Evolutionary conservation across 2,888 invertebrate species (phyloP).

Genomic region (Gibbula magus): DNA sequence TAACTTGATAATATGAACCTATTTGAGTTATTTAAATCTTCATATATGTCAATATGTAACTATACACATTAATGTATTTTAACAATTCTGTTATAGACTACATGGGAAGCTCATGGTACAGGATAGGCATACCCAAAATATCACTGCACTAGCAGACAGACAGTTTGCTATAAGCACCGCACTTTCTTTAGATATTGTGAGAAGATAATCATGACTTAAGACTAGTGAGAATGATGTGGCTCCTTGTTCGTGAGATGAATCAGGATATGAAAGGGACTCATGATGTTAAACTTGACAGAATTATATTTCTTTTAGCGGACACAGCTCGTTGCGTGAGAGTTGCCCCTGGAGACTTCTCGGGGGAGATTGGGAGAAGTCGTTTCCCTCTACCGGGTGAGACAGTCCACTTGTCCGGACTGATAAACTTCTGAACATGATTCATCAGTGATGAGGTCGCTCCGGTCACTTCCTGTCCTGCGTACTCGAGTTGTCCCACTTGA

Average conservation of each 20-base stretch:
- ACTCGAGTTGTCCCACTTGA: constrained; percentile 56
- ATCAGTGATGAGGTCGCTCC: constrained; percentile 45
- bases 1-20: too few relatives aligned
- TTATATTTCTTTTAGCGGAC: background rate
- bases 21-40: too few relatives aligned
- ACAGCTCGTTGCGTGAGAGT: background rate
- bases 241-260: too few relatives aligned
- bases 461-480: constrained; percentile 50
- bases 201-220: background rate
- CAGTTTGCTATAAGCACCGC: too few relatives aligned
- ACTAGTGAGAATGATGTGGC: background rate
- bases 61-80: too few relatives aligned
- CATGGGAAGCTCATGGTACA: too few relatives aligned
- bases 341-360: constrained; percentile 24
- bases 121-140: too few relatives aligned
- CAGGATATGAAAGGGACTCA: too few relatives aligned
- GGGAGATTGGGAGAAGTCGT: constrained; percentile 36
- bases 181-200: too few relatives aligned
- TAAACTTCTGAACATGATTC: constrained; percentile 46
- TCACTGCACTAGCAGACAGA: too few relatives aligned
- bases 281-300: background rate
- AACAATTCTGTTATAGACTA: too few relatives aligned
- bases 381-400: constrained; percentile 31
- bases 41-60: too few relatives aligned
- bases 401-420: constrained; percentile 33